Conservation (phyloP, 2,888 invertebrate species). For the Drosophila quasianomalipes region DNA sequence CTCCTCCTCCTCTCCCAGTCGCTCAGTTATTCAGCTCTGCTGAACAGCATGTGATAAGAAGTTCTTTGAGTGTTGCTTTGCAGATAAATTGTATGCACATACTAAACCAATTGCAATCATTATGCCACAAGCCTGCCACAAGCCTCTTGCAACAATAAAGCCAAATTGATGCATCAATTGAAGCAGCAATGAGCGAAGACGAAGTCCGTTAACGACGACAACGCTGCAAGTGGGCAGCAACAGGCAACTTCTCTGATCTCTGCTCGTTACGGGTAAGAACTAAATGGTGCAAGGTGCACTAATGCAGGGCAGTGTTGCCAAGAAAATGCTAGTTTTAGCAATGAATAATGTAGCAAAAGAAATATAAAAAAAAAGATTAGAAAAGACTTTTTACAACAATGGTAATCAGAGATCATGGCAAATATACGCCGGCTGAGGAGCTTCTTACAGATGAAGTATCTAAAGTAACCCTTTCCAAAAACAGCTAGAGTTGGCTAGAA, state of each 20-base stretch:
- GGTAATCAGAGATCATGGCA: no score
- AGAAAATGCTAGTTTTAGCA: not conserved
- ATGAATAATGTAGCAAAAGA: not conserved
- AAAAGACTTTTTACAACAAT: not conserved
- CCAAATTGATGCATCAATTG: conserved; percentile 63
- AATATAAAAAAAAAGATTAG: not conserved
- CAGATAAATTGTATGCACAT: conserved; percentile 2
- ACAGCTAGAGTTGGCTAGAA: not conserved
- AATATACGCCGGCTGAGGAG: not conserved
- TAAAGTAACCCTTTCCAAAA: not conserved
- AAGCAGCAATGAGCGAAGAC: conserved; percentile 8
- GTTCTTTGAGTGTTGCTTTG: conserved; percentile 7
- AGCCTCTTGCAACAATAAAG: conserved; percentile 65
- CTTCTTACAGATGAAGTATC: not conserved
- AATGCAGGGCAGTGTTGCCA: conserved; percentile 1
- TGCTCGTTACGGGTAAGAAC: conserved; percentile 12
- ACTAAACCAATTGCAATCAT: conserved; percentile 13
- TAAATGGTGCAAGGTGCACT: not conserved
- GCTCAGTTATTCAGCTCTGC: not conserved
- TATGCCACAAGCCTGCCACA: conserved; percentile 22
- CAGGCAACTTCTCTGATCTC: not conserved
- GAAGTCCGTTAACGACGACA: conserved; percentile 66
- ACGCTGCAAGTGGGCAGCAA: conserved; percentile 62
- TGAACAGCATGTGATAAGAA: conserved; percentile 33
- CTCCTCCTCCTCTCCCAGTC: not conserved